A percentile compares a stretch with the other conserved stretches of the same genome.
Conservation (phyloP, 2,888 invertebrate genomes). For the Monochamus alternatus region DNA sequence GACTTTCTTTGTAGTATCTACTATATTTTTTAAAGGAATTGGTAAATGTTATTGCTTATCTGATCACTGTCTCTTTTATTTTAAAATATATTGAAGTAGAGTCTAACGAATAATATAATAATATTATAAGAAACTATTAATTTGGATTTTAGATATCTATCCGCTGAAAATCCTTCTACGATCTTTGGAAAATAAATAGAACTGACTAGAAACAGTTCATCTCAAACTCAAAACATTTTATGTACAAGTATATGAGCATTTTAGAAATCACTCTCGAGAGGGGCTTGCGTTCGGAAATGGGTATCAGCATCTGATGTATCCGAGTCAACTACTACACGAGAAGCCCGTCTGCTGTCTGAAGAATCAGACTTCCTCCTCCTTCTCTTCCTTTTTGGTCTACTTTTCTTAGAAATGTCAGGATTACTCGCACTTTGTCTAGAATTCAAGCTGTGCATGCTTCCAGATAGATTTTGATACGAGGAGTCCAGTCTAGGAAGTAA, state of each 20-base stretch:
- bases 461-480: constrained; percentile 73
- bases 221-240: background rate
- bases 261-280: constrained; percentile 63
- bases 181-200: background rate
- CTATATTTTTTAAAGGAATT: no score
- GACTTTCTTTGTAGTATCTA: no score
- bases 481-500: constrained; percentile 81
- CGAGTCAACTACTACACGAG: constrained; percentile 52
- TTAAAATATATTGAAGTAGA: no score
- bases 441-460: constrained; percentile 64
- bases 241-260: constrained; percentile 38
- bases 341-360: constrained; percentile 56
- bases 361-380: constrained; percentile 60
- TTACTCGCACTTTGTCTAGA: constrained; percentile 61
- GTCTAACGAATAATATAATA: background rate
- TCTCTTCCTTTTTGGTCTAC: constrained; percentile 58
- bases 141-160: no score
- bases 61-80: no score
- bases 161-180: no score
- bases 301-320: constrained; percentile 55
- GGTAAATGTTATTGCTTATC: no score
- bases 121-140: background rate
- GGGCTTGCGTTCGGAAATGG: constrained; percentile 47
- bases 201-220: no score
- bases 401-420: constrained; percentile 61